Evolutionary conservation across 1,140 invertebrate species (phyloP).

Genomic region (Plutomurus gul): DNA sequence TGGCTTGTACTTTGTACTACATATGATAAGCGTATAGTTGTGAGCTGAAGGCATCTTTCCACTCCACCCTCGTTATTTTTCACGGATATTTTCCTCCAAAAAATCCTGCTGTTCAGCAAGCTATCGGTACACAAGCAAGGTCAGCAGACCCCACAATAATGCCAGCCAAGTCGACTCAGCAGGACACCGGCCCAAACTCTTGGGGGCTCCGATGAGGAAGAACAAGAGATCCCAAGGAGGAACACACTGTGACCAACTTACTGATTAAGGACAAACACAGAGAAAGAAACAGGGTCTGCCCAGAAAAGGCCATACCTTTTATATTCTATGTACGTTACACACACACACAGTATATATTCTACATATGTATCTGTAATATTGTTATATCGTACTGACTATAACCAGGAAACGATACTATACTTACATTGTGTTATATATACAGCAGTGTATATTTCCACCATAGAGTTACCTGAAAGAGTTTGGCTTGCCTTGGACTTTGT

Average conservation of each 20-base stretch:
- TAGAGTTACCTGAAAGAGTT: background rate
- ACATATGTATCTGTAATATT: background rate
- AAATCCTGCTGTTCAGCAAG: conserved; percentile 46
- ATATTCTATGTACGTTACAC: too few relatives aligned
- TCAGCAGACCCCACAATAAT: conserved; percentile 48
- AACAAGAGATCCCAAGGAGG: conserved; percentile 43
- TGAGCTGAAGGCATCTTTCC: conserved; percentile 49
- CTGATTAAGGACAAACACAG: conserved; percentile 41
- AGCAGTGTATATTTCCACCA: background rate
- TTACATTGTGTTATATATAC: too few relatives aligned
- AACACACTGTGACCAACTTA: conserved; percentile 49
- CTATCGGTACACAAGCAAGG: conserved; percentile 45
- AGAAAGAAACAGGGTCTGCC: conserved; percentile 27
- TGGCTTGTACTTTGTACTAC: too few relatives aligned
- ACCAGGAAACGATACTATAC: too few relatives aligned
- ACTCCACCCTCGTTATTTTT: conserved; percentile 53
- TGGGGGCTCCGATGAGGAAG: conserved; percentile 43
- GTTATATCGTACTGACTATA: too few relatives aligned
- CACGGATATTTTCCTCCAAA: conserved; percentile 43
- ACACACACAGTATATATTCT: background rate
- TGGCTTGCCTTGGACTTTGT: background rate
- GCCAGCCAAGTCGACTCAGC: conserved; percentile 47
- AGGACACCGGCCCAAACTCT: conserved; percentile 40
- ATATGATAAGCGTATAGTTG: too few relatives aligned
- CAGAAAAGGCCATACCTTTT: conserved; percentile 15